phyloP scores from a whole-genome alignment of 2,797 vertebrate species.

The Enoplosus armatus region DNA sequence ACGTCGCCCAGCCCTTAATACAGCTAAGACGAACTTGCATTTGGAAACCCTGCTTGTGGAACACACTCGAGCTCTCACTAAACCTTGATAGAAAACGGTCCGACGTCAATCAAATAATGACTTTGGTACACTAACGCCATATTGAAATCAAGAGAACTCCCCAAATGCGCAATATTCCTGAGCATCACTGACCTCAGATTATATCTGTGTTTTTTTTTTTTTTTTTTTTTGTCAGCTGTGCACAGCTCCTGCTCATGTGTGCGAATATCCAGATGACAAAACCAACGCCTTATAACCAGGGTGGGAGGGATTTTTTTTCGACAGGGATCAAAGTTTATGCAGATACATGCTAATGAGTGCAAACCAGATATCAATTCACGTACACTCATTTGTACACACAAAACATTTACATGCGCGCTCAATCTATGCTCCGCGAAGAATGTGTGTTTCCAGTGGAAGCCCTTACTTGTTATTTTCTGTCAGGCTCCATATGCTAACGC shows the following conservation, averaged over 20 bases:
- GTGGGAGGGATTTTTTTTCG: not conserved
- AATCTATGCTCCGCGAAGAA: not conserved
- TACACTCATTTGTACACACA: not conserved
- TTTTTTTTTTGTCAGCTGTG: not conserved
- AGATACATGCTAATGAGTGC: not conserved
- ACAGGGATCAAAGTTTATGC: not conserved
- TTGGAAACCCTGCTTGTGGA: not conserved
- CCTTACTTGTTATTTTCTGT: slow-evolving; percentile 40
- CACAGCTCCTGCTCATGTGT: not conserved
- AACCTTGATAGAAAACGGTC: not conserved
- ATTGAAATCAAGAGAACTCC: not conserved
- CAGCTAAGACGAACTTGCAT: not conserved
- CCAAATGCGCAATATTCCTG: not conserved
- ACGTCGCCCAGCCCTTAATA: not conserved
- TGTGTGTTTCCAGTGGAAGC: slow-evolving; percentile 12
- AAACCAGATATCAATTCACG: not conserved
- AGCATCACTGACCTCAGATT: not conserved
- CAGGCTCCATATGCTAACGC: slow-evolving; percentile 41
- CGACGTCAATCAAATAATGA: not conserved
- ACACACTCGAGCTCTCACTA: not conserved
- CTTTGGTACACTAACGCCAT: too few species aligned
- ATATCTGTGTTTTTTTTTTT: not conserved
- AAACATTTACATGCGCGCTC: not conserved
- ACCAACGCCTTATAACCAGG: not conserved
- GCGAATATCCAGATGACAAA: slow-evolving; percentile 14